Evolutionary conservation across 92 coral and sea anemone genomes (phyloP), one percentile per base, ranked within the genome.

Genomic region (Scolanthus callimorphus): DNA sequence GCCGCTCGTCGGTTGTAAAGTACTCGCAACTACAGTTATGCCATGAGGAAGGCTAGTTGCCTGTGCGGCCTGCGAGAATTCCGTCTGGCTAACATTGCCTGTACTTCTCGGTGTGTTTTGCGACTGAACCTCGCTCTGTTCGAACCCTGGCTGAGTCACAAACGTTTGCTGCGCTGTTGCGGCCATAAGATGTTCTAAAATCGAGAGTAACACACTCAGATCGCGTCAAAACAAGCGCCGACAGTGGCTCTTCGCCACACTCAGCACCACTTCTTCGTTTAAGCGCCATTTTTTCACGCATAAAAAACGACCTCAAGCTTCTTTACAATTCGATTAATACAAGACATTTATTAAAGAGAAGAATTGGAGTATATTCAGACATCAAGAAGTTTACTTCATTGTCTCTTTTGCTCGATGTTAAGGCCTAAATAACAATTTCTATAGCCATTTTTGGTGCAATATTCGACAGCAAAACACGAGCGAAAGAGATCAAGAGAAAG

Each of bases 121-220:
- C 37, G 70, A 71, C 59, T 73, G 79, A 48, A 76, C 80, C 6
- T 81, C 95, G 34, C 79, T 45, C 55, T 78, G 79, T 31, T 78
- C 85, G 49, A 61, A 78, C 19, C 73, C 65, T 49, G 58, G 84
- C 27, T 73, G 79, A 24, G 84, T 44, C 60, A 82, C 82, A 60
- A 72, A 82, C 57, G 59, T 83, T 76, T 51, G 85, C 60, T 82
- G 95, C 27, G 90, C 86, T 57, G 95, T 65, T 28, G 95, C 78
- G 55, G 95, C 95, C 95, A 87, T 87, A 28, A 57, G 83, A 72
- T 79, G 84, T 74, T 82, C 95, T 87, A 63, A 17, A 70, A 69
- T 51, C 39, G 67, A 81, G 62, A 55, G 69, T 54, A 71, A 59
- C 62, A 48, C 43, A 34, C 15, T 34, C 9, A 34, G 15, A 6